These are phyloP conservation scores for Sarcophaga bullata DNA, from an alignment of 1,140 invertebrate genomes.

Conservation along the genomic window DNA sequence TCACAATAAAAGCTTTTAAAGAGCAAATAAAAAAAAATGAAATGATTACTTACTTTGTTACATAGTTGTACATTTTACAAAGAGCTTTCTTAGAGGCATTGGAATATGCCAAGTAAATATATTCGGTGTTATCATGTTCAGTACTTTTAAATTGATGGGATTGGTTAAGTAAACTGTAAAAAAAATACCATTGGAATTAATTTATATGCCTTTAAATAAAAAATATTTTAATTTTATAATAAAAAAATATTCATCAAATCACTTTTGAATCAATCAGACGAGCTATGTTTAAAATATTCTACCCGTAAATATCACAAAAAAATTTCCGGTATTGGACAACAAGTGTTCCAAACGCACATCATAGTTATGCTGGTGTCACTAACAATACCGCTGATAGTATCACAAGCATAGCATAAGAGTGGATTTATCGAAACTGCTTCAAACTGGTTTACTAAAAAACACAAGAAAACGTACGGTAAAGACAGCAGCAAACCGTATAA, in stretches of 20 bases:
- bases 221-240: not conserved
- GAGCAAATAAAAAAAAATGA: not conserved
- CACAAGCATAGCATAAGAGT: no score
- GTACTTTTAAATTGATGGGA: constrained; percentile 36
- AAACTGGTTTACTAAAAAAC: no score
- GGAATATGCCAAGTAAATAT: constrained; percentile 58
- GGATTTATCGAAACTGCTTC: no score
- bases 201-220: not conserved
- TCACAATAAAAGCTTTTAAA: constrained; percentile 6
- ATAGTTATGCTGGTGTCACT: no score
- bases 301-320: no score
- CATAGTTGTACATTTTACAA: constrained; percentile 53
- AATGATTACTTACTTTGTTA: constrained; percentile 39
- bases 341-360: no score
- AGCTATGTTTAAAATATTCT: no score
- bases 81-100: constrained; percentile 52
- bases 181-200: not conserved
- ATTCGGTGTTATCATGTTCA: constrained; percentile 42
- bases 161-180: constrained; percentile 42
- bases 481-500: no score
- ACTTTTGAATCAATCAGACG: no score
- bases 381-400: no score
- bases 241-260: not conserved
- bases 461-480: no score
- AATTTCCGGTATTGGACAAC: no score